Evolutionary conservation across 1,140 invertebrate genomes (phyloP).

Genomic region (Phenacoccus solenopsis): DNA sequence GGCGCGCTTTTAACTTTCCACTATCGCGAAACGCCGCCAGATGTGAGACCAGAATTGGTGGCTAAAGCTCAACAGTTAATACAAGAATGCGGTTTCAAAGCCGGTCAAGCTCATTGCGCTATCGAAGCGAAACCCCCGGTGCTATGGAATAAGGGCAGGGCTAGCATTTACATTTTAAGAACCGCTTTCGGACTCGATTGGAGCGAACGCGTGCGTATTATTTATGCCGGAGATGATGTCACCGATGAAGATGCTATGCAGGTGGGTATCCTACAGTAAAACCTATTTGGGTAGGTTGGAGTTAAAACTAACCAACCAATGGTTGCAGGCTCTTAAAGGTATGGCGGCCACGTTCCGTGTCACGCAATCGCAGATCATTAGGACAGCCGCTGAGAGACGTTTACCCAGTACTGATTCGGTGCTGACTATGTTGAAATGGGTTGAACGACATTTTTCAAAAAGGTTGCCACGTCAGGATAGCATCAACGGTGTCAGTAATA

Average conservation of each 20-base stretch:
- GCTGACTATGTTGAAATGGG: conserved; percentile 77
- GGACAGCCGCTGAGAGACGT: conserved; percentile 69
- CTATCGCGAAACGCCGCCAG: conserved; percentile 64
- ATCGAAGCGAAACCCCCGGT: conserved; percentile 79
- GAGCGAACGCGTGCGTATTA: conserved; percentile 78
- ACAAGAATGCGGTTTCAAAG: conserved; percentile 57
- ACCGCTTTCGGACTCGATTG: conserved; percentile 82
- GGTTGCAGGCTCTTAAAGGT: conserved; percentile 58
- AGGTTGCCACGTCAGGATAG: conserved; percentile 46
- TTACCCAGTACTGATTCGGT: conserved; percentile 77
- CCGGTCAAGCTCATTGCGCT: conserved; percentile 64
- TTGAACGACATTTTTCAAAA: conserved; percentile 63
- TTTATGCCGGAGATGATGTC: conserved; percentile 78
- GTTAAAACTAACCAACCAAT: background rate
- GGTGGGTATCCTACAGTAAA: conserved; percentile 46
- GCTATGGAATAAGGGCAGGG: conserved; percentile 80
- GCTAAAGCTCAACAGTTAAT: conserved; percentile 57
- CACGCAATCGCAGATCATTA: conserved; percentile 67
- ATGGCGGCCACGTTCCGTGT: conserved; percentile 85
- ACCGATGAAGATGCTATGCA: conserved; percentile 86
- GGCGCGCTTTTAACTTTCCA: conserved; percentile 76
- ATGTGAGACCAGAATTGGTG: conserved; percentile 47
- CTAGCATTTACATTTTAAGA: conserved; percentile 76
- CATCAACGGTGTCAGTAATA: conserved; percentile 20
- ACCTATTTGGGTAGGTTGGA: too few relatives aligned